Conservation (phyloP, 2,113 vertebrate species). For the Pogonocichla stellata region DNA sequence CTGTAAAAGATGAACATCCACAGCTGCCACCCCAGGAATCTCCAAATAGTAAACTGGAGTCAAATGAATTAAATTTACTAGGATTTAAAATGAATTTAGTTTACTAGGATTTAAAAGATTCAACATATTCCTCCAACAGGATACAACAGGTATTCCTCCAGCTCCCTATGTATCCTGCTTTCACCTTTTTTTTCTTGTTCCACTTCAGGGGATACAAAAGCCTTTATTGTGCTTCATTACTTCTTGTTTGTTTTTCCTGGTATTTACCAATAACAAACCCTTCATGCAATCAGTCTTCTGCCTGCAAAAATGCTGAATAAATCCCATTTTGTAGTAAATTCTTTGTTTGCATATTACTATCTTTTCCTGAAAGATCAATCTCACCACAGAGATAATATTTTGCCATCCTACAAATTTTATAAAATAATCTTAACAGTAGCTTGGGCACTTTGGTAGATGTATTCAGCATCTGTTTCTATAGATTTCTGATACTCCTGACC, state of each 20-base stretch:
- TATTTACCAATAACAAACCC: neutral
- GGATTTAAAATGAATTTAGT: neutral
- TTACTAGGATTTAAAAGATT: neutral
- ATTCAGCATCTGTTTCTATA: conserved; percentile 10
- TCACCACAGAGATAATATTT: neutral
- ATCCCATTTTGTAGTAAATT: neutral
- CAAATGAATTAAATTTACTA: neutral
- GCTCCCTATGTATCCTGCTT: neutral
- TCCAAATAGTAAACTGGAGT: neutral
- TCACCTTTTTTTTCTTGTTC: neutral
- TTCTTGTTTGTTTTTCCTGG: neutral
- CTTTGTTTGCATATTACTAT: neutral
- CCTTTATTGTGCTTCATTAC: neutral
- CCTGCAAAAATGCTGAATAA: neutral
- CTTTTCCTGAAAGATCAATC: neutral
- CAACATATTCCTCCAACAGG: neutral
- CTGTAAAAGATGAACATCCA: neutral
- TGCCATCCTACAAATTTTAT: neutral
- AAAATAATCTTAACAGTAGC: neutral
- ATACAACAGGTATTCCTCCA: neutral
- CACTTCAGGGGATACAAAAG: neutral
- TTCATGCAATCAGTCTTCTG: neutral
- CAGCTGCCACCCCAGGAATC: neutral
- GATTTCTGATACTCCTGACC: conserved; percentile 21
- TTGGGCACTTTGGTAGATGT: neutral